Conservation (phyloP, 2,888 invertebrate species). For the Acanthosepion pharaonis region DNA sequence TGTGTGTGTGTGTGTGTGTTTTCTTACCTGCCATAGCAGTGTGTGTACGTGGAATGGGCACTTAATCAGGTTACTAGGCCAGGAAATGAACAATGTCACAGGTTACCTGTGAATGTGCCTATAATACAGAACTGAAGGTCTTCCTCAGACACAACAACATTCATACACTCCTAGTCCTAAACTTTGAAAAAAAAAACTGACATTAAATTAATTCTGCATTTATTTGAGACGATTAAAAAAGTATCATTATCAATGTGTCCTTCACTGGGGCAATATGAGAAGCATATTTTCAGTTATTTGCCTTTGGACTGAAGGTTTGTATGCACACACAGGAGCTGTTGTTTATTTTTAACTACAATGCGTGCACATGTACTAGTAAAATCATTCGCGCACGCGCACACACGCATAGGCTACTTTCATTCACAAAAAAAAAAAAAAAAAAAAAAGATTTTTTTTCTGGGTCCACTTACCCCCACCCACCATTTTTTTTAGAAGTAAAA, state of each 20-base stretch:
- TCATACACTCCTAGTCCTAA: not conserved
- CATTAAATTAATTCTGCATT: not conserved
- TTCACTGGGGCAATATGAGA: not conserved
- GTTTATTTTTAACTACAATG: not conserved
- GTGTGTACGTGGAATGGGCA: not conserved
- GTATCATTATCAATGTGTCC: not conserved
- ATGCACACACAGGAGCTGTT: conserved; percentile 8
- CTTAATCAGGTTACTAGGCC: conserved; percentile 33
- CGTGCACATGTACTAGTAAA: conserved; percentile 10
- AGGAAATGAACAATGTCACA: conserved; percentile 12
- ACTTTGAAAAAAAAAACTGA: not conserved
- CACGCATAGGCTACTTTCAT: conserved; percentile 11
- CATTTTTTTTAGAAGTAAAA: not conserved
- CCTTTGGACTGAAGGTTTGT: not conserved
- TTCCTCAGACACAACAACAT: not conserved
- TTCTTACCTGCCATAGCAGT: not conserved
- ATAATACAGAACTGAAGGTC: not conserved
- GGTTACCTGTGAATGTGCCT: not conserved
- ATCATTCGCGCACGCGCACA: not conserved
- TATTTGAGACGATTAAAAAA: not conserved
- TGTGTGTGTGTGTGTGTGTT: no score
- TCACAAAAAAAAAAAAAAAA: not conserved
- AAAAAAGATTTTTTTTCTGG: not conserved
- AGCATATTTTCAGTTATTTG: no score
- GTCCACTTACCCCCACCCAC: not conserved